phyloP scores from a whole-genome alignment of 2,797 vertebrate species.

The Cuculus canorus region DNA sequence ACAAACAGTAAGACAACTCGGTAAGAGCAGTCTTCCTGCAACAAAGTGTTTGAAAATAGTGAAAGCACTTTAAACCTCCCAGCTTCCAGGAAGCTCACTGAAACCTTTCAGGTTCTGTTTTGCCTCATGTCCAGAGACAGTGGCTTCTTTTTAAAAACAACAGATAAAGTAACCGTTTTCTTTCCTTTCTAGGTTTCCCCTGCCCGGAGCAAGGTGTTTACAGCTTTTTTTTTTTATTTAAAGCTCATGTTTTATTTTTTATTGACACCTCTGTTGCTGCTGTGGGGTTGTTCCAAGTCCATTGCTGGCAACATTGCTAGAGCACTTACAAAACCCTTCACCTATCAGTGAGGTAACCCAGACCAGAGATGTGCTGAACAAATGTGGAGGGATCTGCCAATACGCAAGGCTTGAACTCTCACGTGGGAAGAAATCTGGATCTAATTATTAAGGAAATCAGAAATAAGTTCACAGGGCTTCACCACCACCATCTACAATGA shows the following conservation, averaged over 20 bases:
- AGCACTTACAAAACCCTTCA: background rate
- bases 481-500: background rate
- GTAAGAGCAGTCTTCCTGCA: background rate
- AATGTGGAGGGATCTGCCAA: background rate
- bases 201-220: background rate
- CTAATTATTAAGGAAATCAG: background rate
- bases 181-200: background rate
- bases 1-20: background rate
- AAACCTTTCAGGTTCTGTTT: background rate
- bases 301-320: background rate
- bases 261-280: background rate
- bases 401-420: background rate
- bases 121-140: background rate
- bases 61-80: background rate
- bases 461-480: background rate
- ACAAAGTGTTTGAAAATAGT: background rate
- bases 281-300: background rate
- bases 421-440: background rate
- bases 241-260: background rate
- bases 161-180: background rate
- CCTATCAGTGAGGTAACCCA: rapidly evolving
- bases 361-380: background rate
- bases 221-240: background rate
- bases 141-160: background rate
- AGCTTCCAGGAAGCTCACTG: background rate